Evolutionary conservation across 2,888 invertebrate genomes (phyloP), one percentile per base, ranked within the genome.

Genomic region (Eristalis arbustorum): DNA sequence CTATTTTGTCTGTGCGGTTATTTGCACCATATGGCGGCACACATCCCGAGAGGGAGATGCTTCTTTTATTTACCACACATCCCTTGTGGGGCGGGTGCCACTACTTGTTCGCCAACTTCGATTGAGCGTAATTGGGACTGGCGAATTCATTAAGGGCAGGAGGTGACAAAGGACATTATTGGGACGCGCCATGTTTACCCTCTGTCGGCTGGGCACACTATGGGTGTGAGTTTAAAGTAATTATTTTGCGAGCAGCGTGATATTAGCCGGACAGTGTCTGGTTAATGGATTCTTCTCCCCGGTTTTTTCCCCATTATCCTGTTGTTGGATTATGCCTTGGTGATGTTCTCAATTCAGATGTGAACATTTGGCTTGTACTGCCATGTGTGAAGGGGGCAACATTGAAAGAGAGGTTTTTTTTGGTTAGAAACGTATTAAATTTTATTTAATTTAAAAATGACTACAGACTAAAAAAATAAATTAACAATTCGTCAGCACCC

Each of bases 141-240:
- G 87, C 83, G 75, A 87, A 87, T 87, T 87, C 87, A 87, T 87
- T 87, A 87, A 87, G 78, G 87, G 78, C 87, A 83, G 72, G 83
- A 83, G 87, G 87, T 87, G 83, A 79, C 87, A 83, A 83, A 82
- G 87, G 83, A 75, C 83, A 87, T 87, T 83, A 87, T 82, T 83
- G 75, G 71, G 71, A 83, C 57, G 78, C 83, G 67, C 78, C 71
- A 83, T 87, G 83, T 78, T 83, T 83, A 78, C 71, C 66, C 75
- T 71, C 64, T 23, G 42, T 42, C n/a, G 68, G 57, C 72, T 74
- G n/a, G n/a, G n/a, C 78, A 82, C 71, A 72, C 59, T 49, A 81
- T 78, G 87, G 87, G 82, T 83, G 87, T 87, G 87, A 87, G 87
- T 83, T 87, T 87, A 83, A 83, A 83, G 75, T 83, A 87, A 87